phyloP scores from a whole-genome alignment of 64 coral and sea anemone species.

The Montipora capricornis region DNA sequence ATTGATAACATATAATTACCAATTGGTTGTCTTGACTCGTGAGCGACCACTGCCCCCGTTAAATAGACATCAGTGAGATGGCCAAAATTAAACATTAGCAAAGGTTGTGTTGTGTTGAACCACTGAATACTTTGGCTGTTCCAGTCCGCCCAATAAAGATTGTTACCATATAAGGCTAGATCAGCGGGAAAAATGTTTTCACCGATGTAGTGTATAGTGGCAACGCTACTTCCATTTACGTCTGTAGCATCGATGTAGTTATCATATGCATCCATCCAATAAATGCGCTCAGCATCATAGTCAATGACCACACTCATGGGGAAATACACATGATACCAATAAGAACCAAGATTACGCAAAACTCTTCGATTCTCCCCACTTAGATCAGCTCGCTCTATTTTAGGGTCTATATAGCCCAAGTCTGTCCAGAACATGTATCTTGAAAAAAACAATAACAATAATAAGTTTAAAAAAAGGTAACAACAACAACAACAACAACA shows the following conservation, averaged over 20 bases:
- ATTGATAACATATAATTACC: not conserved
- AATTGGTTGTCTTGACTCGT: not conserved
- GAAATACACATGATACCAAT: not conserved
- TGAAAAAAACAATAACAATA: not conserved
- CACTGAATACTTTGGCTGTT: not conserved
- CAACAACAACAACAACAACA: not conserved
- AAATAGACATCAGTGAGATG: too few relatives aligned
- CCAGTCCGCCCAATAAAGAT: conserved; percentile 49
- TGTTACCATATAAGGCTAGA: conserved; percentile 33
- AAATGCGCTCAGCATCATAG: conserved; percentile 24
- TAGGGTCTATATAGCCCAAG: not conserved
- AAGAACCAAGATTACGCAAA: not conserved
- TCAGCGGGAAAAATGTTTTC: conserved; percentile 30
- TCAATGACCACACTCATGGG: conserved; percentile 43
- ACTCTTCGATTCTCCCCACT: conserved; percentile 18
- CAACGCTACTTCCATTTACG: conserved; percentile 14
- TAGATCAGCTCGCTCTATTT: conserved; percentile 52
- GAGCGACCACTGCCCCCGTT: too few relatives aligned
- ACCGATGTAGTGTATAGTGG: not conserved
- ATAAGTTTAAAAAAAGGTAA: not conserved
- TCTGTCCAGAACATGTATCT: conserved; percentile 69
- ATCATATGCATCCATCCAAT: conserved; percentile 23
- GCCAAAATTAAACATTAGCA: too few relatives aligned
- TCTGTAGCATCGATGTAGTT: conserved; percentile 45
- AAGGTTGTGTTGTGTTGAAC: too few relatives aligned